A percentile compares a stretch with the other conserved stretches of the same genome.
Evolutionary conservation across 2,113 vertebrate genomes (phyloP).

Genomic region (Illadopsis cleaveri): DNA sequence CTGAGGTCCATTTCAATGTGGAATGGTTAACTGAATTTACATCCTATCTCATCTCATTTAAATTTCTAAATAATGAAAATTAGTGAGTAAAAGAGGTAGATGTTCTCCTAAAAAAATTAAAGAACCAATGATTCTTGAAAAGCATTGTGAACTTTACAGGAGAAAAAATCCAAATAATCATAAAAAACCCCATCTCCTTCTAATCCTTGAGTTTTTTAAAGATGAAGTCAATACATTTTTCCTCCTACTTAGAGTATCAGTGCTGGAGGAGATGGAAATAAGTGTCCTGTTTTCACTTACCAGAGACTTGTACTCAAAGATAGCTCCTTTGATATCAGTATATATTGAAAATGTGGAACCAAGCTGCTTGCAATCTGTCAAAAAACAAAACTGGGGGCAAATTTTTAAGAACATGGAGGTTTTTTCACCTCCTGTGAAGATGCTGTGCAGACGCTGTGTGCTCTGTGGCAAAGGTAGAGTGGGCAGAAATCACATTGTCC

Average conservation of each 20-base stretch:
- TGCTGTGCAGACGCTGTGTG: neutral
- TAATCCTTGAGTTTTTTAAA: neutral
- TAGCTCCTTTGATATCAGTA: neutral
- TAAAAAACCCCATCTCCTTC: rapidly evolving
- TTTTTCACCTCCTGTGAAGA: neutral
- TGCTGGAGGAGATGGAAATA: neutral
- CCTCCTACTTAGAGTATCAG: neutral
- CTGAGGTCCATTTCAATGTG: neutral
- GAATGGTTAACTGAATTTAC: neutral
- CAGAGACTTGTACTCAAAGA: neutral
- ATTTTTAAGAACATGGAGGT: neutral
- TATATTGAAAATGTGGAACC: neutral
- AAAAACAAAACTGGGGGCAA: neutral
- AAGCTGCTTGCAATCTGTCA: neutral
- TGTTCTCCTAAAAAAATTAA: neutral
- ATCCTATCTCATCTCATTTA: neutral
- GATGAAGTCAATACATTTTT: neutral
- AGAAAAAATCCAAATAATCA: neutral
- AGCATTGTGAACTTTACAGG: neutral
- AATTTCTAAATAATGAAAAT: neutral
- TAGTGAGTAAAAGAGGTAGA: neutral
- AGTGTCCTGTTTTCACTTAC: neutral
- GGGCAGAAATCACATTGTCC: neutral
- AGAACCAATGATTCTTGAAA: neutral
- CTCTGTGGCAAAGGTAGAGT: neutral